Base-by-base conservation (phyloP, 2,888 invertebrate species). In the Cantharis flavilabris region DNA sequence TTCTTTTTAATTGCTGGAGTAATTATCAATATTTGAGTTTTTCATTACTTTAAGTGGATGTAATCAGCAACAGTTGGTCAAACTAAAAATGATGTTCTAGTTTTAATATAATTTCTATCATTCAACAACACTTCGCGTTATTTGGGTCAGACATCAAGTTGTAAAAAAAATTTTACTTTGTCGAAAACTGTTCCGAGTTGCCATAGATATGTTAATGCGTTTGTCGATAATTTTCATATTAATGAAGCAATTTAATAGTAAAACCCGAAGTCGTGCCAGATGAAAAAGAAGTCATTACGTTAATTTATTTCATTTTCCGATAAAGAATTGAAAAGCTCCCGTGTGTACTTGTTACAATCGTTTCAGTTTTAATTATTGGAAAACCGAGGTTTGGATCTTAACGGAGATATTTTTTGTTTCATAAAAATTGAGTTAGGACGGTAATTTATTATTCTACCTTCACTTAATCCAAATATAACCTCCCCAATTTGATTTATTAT, bases 141-240 rank as follows among this genome's bases (percentile, higher is more conserved):
- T 67, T 67, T 67, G n/a, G 65, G 65, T 67, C 65, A 67, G 65
- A n/a, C 26, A 67, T n/a, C 11, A 23, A 67, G 65, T 67, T 65
- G 5, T n/a, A 49, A 49, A 49, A 5, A 49, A 65, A 65, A 13
- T 65, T 23, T 67, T 23, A 23, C 26, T 67, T 67, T 67, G n/a
- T n/a, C 7, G 18, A 67, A 67, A 67, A 67, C 1, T 67, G 20
- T 67, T 67, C n/a, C 9, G 23, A 67, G 65, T 67, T 67, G 20
- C 65, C 65, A 67, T 67, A 26, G 65, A 23, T 67, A 67, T 67
- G 13, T 67, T 16, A 67, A 67, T 26, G 65, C 26, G 65, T 67
- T 67, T 67, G 18, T 67, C 65, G 26, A 67, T 67, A 67, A 16
- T 67, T 23, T 67, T 67, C 26, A 67, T 67, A 16, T 67, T 16